Evolutionary conservation across 2,113 vertebrate species (phyloP), one percentile per base, ranked within the genome.

Genomic region (Mustela nigripes): DNA sequence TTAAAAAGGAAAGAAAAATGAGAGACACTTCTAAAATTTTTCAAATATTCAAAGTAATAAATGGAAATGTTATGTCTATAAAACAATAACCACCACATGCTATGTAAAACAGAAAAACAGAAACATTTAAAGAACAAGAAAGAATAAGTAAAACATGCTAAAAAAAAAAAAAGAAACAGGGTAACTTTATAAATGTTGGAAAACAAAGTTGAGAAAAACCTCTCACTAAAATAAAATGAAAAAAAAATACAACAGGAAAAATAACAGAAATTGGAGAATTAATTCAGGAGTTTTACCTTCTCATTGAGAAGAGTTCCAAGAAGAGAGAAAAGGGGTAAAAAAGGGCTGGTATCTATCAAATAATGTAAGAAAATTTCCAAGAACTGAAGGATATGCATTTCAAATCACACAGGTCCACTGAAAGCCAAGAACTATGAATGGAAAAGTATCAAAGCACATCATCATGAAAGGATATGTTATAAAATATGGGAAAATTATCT

Each of bases 191-290:
- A 45, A 82, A 7, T 73, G 7, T 69, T 88, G 4, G 10, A 76
- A 95, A n/a, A 74, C 10, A 89, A 91, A 88, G 69, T 53, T 65
- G 11, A 95, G 81, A 91, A 93, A 83, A 91, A 60, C 39, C 3
- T 67, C 42, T 85, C 19, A 18, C 39, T 60, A 74, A 89, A 95
- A 53, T 50, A 62, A 86, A 76, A 62, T 84, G 7, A n/a, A 18
- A 48, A 14, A 76, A 60, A 83, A 7, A 28, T 22, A 39, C 5
- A 95, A 18, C 19, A 79, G 58, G 60, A 50, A 95, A 95, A 62
- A 71, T 63, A 87, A 90, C n/a, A 94, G 5, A 45, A 83, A 89
- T 4, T 92, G 14, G 42, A 89, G 69, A 84, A 79, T 69, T 83
- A 60, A 94, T 60, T 88, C n/a, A 39, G 28, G 39, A 94, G 12